phyloP scores from a whole-genome alignment of 2,888 invertebrate species.

The Trachelus troglodyta region DNA sequence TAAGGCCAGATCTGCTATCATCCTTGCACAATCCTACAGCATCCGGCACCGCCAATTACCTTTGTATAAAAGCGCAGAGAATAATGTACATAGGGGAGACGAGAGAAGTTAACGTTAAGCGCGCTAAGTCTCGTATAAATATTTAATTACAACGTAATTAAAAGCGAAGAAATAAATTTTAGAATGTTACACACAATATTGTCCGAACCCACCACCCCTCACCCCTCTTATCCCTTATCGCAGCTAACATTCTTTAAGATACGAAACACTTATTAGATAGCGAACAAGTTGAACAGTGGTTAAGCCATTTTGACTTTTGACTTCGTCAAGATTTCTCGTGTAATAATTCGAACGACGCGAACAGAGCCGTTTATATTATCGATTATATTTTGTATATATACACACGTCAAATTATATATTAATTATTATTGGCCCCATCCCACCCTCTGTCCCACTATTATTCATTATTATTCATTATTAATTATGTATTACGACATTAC shows the following conservation, averaged over 20 bases:
- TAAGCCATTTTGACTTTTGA: conserved; percentile 4
- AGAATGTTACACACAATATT: not conserved
- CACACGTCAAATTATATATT: conserved; percentile 28
- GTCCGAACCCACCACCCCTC: too few relatives aligned
- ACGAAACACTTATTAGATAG: not conserved
- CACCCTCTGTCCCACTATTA: conserved; percentile 10
- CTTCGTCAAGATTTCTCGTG: conserved; percentile 4
- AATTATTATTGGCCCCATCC: not conserved
- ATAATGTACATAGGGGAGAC: conserved; percentile 37
- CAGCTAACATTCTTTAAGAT: not conserved
- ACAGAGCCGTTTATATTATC: conserved; percentile 22
- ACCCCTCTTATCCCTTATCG: not conserved
- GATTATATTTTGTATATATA: conserved; percentile 42
- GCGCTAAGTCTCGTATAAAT: conserved; percentile 45
- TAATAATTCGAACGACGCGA: conserved; percentile 3
- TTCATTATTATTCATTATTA: conserved; percentile 30
- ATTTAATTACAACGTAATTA: conserved; percentile 47
- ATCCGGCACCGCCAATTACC: conserved; percentile 38
- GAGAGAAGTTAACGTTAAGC: conserved; percentile 15
- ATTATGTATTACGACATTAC: conserved; percentile 53
- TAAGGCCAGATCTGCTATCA: not conserved
- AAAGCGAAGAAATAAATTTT: conserved; percentile 21
- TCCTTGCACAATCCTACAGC: conserved; percentile 5
- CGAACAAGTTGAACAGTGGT: not conserved
- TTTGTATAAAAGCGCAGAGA: conserved; percentile 38